Percentiles rank a stretch among this genome's conserved stretches.
phyloP scores from a whole-genome alignment of 2,888 invertebrate species.

The Torymus aiolomorphi region DNA sequence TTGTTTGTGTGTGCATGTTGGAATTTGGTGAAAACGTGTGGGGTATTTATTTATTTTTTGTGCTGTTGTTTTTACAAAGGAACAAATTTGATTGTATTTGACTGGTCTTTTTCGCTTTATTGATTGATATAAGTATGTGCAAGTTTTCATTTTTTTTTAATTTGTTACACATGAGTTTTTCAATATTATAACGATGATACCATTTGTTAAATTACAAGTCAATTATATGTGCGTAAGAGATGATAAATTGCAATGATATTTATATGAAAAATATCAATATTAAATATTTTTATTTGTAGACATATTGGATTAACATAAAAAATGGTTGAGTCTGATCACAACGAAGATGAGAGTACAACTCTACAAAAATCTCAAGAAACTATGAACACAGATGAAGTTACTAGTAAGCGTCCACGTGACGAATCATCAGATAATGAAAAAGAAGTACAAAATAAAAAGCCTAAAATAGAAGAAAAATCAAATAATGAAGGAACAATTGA shows the following conservation, averaged over 20 bases:
- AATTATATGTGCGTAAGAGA: too few species aligned
- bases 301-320: conserved; percentile 13
- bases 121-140: too few species aligned
- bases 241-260: not conserved
- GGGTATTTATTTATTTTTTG: too few species aligned
- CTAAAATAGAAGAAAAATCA: conserved; percentile 34
- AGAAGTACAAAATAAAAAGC: conserved; percentile 21
- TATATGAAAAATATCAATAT: not conserved
- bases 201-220: too few species aligned
- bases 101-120: too few species aligned
- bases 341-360: conserved; percentile 20
- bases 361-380: not conserved
- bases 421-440: conserved; percentile 27
- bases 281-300: conserved; percentile 17
- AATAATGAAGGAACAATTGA: conserved; percentile 18
- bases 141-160: too few species aligned
- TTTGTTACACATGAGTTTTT: too few species aligned
- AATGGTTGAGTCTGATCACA: conserved; percentile 49
- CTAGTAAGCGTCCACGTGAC: conserved; percentile 37
- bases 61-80: too few species aligned
- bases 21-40: too few species aligned
- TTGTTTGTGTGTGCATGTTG: too few species aligned
- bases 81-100: too few species aligned
- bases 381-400: not conserved
- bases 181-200: too few species aligned